These are phyloP conservation scores for Xestia c-nigrum DNA, from an alignment of 2,888 invertebrate genomes.

Conservation along the genomic window DNA sequence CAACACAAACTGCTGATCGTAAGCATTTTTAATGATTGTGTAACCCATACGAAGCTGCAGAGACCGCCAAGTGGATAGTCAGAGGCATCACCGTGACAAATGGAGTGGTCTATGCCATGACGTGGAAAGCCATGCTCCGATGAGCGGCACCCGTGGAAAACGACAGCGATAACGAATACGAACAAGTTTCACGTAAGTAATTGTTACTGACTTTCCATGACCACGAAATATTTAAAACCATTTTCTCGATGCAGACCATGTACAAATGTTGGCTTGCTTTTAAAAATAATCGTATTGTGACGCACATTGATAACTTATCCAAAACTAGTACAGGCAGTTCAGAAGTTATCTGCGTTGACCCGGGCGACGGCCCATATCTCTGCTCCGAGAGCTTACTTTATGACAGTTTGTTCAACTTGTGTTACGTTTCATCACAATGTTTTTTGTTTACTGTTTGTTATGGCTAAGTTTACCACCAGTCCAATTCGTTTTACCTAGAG, in stretches of 20 bases:
- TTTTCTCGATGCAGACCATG: not conserved
- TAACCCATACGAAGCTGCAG: conserved; percentile 49
- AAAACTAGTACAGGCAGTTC: conserved; percentile 85
- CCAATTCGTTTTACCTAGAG: not conserved
- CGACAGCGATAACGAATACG: conserved; percentile 74
- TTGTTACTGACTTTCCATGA: conserved; percentile 71
- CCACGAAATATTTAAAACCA: conserved; percentile 37
- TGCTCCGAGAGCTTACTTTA: conserved; percentile 77
- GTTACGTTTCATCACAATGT: conserved; percentile 76
- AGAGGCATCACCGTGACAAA: conserved; percentile 86
- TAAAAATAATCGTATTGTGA: conserved; percentile 78
- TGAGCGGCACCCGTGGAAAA: conserved; percentile 82
- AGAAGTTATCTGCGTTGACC: conserved; percentile 85
- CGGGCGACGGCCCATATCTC: conserved; percentile 75
- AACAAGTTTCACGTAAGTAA: conserved; percentile 73
- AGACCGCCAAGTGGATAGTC: conserved; percentile 52
- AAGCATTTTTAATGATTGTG: conserved; percentile 60
- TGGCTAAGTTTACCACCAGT: conserved; percentile 13
- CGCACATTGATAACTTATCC: conserved; percentile 88
- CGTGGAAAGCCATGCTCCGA: conserved; percentile 84
- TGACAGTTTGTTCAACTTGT: conserved; percentile 87
- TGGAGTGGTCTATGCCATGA: conserved; percentile 88
- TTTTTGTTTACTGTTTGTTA: conserved; percentile 79
- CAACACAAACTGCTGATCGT: conserved; percentile 37
- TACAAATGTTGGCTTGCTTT: conserved; percentile 64